Conservation (phyloP, 1,140 invertebrate species). For the Medauroidea extradentata region DNA sequence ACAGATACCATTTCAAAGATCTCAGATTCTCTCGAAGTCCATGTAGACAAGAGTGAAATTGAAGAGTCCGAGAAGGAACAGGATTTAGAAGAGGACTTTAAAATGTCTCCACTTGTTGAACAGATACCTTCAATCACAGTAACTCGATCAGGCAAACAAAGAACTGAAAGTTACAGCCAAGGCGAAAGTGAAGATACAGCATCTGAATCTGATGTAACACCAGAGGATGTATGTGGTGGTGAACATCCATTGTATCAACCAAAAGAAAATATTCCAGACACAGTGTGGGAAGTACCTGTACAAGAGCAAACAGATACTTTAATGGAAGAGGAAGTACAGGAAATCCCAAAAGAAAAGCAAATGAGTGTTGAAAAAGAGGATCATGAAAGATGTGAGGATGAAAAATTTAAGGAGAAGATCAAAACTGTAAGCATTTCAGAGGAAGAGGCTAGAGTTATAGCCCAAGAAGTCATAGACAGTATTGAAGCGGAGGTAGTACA, state of each 20-base stretch:
- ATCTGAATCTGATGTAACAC: constrained; percentile 50
- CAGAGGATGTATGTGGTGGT: constrained; percentile 14
- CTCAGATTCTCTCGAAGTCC: constrained; percentile 45
- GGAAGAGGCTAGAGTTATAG: constrained; percentile 45
- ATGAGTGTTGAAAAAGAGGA: constrained; percentile 31
- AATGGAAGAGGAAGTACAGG: constrained; percentile 29
- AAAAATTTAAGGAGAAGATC: constrained; percentile 14
- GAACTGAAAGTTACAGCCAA: constrained; percentile 16
- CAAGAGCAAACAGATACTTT: constrained; percentile 42
- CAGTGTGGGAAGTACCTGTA: constrained; percentile 59
- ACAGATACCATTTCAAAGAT: constrained; percentile 38
- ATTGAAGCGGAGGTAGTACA: constrained; percentile 49
- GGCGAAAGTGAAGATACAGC: constrained; percentile 52
- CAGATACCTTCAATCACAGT: constrained; percentile 22
- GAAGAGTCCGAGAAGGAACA: constrained; percentile 46
- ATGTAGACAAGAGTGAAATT: constrained; percentile 49
- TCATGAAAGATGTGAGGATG: constrained; percentile 12
- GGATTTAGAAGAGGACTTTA: constrained; percentile 39
- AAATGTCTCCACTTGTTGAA: constrained; percentile 26
- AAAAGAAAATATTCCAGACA: constrained; percentile 41
- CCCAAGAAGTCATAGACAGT: constrained; percentile 48
- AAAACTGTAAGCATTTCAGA: constrained; percentile 23
- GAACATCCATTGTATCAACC: constrained; percentile 19
- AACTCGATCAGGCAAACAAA: constrained; percentile 22
- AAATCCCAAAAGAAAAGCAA: constrained; percentile 36